These are phyloP conservation scores for Thereva unica DNA, from an alignment of 2,888 invertebrate species.

Conservation along the genomic window DNA sequence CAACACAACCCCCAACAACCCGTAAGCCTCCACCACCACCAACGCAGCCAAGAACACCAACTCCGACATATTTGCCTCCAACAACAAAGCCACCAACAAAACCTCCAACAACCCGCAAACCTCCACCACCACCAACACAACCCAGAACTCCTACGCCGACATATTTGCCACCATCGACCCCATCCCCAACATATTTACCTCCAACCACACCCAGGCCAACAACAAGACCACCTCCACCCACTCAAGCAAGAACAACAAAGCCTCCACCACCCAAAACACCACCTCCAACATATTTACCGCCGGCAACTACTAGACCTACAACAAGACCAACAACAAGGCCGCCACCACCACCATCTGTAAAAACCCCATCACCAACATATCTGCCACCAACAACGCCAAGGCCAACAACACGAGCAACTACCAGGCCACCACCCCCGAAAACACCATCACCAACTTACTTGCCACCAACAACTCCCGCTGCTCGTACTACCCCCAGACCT, in stretches of 20 bases:
- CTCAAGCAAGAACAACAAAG: constrained; percentile 39
- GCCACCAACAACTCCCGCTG: constrained; percentile 10
- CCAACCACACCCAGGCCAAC: neutral
- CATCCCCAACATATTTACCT: neutral
- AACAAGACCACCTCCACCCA: constrained; percentile 20
- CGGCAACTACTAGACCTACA: constrained; percentile 43
- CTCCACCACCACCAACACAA: constrained; percentile 35
- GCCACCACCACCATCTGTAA: constrained; percentile 29
- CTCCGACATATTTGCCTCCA: constrained; percentile 5
- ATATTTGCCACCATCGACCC: constrained; percentile 23
- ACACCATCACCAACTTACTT: constrained; percentile 45
- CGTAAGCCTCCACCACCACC: neutral
- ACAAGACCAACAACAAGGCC: constrained; percentile 31
- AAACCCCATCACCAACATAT: constrained; percentile 39
- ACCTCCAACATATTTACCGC: constrained; percentile 43
- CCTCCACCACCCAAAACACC: constrained; percentile 45
- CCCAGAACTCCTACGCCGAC: constrained; percentile 31
- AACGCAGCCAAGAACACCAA: neutral
- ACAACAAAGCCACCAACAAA: constrained; percentile 22
- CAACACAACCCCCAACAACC: constrained; percentile 11
- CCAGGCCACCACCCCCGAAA: constrained; percentile 45
- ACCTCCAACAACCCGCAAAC: neutral
- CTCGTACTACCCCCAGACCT: constrained; percentile 42
- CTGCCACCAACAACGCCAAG: constrained; percentile 38
- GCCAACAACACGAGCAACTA: constrained; percentile 37